Conservation (phyloP, 1,140 invertebrate species). For the Bombus confusus region DNA sequence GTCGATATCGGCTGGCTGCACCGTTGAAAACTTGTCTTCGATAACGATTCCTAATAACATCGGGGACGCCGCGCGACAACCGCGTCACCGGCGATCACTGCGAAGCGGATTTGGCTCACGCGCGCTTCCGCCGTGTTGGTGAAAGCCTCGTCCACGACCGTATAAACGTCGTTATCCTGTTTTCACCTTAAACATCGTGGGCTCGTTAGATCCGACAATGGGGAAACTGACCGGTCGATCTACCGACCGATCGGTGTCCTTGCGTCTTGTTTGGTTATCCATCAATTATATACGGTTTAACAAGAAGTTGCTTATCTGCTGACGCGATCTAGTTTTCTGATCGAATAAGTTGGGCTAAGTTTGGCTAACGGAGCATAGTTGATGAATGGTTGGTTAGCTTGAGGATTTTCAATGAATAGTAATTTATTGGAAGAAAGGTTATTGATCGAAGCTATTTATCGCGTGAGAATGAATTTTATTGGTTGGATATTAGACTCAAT, state of each 20-base stretch:
- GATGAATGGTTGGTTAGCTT: no score
- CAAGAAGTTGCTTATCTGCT: background rate
- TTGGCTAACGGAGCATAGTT: background rate
- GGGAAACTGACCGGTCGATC: slow-evolving; percentile 26
- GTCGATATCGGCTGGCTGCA: slow-evolving; percentile 54
- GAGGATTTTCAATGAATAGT: background rate
- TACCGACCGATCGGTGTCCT: slow-evolving; percentile 38
- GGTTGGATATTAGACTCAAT: background rate
- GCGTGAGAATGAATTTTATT: no score
- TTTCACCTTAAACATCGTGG: slow-evolving; percentile 47
- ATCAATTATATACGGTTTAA: slow-evolving; percentile 42
- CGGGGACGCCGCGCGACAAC: slow-evolving; percentile 32
- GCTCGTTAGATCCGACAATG: slow-evolving; percentile 55
- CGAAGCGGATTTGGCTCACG: background rate
- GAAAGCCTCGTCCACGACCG: slow-evolving; percentile 15
- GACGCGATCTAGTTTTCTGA: background rate
- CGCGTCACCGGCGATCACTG: slow-evolving; percentile 42
- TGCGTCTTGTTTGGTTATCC: slow-evolving; percentile 29
- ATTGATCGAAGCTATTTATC: no score
- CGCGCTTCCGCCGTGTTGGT: background rate
- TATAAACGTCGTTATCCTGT: slow-evolving; percentile 64
- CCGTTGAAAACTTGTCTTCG: slow-evolving; percentile 63
- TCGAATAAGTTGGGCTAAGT: background rate
- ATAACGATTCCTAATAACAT: slow-evolving; percentile 70
- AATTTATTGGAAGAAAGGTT: background rate